Percentiles rank a stretch among this genome's conserved stretches.
Conservation (phyloP, 2,797 vertebrate species). For the Peromyscus melanophrys region DNA sequence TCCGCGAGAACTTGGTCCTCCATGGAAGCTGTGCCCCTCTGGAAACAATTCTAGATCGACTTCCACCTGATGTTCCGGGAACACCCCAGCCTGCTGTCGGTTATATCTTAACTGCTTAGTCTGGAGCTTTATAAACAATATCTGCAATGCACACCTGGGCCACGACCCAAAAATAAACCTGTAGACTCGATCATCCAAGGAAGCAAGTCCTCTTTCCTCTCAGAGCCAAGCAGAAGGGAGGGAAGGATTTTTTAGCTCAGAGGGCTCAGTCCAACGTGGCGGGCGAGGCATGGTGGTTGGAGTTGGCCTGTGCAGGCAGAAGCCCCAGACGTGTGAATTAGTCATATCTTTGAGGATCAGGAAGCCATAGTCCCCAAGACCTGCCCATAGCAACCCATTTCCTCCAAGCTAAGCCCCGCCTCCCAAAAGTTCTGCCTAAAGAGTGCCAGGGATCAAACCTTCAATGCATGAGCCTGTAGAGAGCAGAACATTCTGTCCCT, state of each 20-base stretch:
- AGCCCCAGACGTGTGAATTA: neutral
- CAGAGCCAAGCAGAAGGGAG: neutral
- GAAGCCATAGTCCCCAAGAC: neutral
- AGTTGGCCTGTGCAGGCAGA: neutral
- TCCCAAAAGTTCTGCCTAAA: neutral
- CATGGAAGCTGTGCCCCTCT: neutral
- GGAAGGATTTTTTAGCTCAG: neutral
- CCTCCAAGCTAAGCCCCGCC: neutral
- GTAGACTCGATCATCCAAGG: neutral
- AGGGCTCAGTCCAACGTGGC: neutral
- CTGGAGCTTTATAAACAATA: neutral
- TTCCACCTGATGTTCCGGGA: neutral
- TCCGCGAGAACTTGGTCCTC: neutral
- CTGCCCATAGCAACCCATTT: neutral
- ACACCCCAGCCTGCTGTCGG: neutral
- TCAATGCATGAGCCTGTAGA: neutral
- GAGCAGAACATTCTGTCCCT: neutral
- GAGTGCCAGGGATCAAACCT: neutral
- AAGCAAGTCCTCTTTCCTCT: neutral
- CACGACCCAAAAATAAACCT: neutral
- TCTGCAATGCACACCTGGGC: neutral
- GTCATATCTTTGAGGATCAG: neutral
- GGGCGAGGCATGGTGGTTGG: neutral
- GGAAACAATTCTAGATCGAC: neutral
- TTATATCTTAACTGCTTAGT: neutral